Evolutionary conservation across 2,797 vertebrate species (phyloP), one percentile per base, ranked within the genome.

Genomic region (Melanotaenia pygmaea): DNA sequence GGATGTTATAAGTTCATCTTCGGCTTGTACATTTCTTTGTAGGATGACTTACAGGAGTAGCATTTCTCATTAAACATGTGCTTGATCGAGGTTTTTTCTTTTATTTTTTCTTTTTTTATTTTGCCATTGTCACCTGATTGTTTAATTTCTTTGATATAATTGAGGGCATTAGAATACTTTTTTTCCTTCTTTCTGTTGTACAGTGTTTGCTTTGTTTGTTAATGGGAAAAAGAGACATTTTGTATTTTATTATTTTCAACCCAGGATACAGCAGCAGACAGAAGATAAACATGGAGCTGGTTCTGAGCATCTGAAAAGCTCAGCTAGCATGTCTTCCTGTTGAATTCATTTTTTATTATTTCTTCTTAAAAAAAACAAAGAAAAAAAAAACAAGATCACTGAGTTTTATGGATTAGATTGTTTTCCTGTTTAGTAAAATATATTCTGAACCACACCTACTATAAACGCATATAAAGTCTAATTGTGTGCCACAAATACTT

Each of bases 231-330:
- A 60, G 57, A 72, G 28, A 28, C n/a, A 8, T n/a, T n/a, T 50
- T 35, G 18, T 62, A 80, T 77, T 54, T 70, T 50, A 34, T 70
- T 35, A 18, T 24, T 67, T 71, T 54, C 34, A 22, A 60, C 59
- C 66, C 30, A 3, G 63, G 56, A 70, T 65, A 53, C 37, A 64
- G 58, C 56, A 62, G 32, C 61, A 78, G 72, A 71, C 18, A 59
- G 76, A 63, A 74, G 65, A 62, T 77, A 75, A 86, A 82, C 68
- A 85, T 24, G 20, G 30, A 72, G 72, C 60, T 74, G 70, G 82
- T 69, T 74, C 79, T 62, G 35, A 3, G 26, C 59, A 62, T 65
- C 68, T 74, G 35, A 70, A 60, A 64, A 57, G 69, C 53, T 57
- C 47, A 80, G 69, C 73, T 69, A 72, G 47, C 59, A 67, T 60